Conservation (phyloP, 1,140 invertebrate species). For the Drosophila kanapiae region DNA sequence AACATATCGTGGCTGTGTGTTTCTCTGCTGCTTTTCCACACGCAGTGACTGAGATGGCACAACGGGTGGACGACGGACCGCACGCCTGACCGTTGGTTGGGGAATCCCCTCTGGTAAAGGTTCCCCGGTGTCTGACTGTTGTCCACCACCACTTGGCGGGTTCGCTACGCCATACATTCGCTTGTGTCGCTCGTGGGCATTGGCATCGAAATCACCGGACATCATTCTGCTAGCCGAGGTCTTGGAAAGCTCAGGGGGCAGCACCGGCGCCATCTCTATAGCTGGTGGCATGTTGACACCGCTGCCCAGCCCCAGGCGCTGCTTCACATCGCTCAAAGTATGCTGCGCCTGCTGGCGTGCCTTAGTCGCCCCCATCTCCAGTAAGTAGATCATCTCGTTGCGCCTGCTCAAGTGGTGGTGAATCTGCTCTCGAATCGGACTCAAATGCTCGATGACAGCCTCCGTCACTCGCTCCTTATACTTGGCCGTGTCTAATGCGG, state of each 20-base stretch:
- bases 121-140: conserved; percentile 6
- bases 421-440: conserved; percentile 90
- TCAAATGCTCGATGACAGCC: conserved; percentile 89
- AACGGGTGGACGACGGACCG: conserved; percentile 33
- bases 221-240: conserved; percentile 51
- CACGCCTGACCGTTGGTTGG: neutral
- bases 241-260: conserved; percentile 35
- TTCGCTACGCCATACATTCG: conserved; percentile 29
- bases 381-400: conserved; percentile 89
- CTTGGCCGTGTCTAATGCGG: conserved; percentile 90
- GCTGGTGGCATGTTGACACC: conserved; percentile 28
- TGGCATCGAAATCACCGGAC: conserved; percentile 18
- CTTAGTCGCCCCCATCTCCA: conserved; percentile 90
- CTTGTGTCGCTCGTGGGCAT: conserved; percentile 42
- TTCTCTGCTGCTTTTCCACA: conserved; percentile 51
- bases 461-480: conserved; percentile 93
- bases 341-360: conserved; percentile 89
- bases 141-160: conserved; percentile 11
- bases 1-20: conserved; percentile 23
- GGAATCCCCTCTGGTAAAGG: neutral
- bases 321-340: conserved; percentile 90
- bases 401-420: conserved; percentile 87
- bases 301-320: conserved; percentile 87
- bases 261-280: conserved; percentile 37
- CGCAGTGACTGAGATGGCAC: conserved; percentile 60